Evolutionary conservation across 2,113 vertebrate species (phyloP).

Genomic region (Blennius ocellaris): DNA sequence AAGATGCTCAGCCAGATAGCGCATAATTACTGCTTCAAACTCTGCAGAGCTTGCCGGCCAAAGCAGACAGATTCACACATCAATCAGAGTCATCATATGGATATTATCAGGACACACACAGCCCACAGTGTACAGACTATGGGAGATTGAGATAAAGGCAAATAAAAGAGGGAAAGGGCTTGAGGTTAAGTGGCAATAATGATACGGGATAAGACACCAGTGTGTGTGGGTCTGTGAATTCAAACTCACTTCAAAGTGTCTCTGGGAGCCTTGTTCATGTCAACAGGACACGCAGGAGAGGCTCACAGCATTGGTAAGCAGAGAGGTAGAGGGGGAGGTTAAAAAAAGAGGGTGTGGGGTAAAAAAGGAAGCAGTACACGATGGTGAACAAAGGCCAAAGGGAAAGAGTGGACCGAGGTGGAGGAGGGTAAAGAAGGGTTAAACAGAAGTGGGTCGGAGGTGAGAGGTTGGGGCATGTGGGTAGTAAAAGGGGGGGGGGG

Average conservation of each 20-base stretch:
- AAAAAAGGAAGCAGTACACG: conserved; percentile 75
- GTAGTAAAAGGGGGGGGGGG: background rate
- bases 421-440: conserved; percentile 61
- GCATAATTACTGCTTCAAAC: too few species aligned
- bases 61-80: conserved; percentile 9
- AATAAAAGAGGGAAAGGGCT: conserved; percentile 68
- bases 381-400: conserved; percentile 71
- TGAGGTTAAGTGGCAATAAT: conserved; percentile 78
- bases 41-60: too few species aligned
- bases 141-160: conserved; percentile 70
- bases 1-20: too few species aligned
- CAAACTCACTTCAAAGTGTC: conserved; percentile 70
- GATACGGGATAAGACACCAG: conserved; percentile 67
- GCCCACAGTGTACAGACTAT: conserved; percentile 26
- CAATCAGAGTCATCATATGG: conserved; percentile 7
- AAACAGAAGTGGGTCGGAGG: conserved; percentile 71
- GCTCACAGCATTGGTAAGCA: conserved; percentile 42
- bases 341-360: conserved; percentile 35
- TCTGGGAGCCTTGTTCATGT: conserved; percentile 69
- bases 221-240: conserved; percentile 43
- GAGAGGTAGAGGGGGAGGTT: conserved; percentile 43
- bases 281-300: conserved; percentile 70
- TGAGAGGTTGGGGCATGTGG: conserved; percentile 64
- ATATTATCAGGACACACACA: conserved; percentile 45
- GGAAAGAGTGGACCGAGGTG: conserved; percentile 56